Evolutionary conservation across 2,888 invertebrate genomes (phyloP).

Genomic region (Girardia tigrina): DNA sequence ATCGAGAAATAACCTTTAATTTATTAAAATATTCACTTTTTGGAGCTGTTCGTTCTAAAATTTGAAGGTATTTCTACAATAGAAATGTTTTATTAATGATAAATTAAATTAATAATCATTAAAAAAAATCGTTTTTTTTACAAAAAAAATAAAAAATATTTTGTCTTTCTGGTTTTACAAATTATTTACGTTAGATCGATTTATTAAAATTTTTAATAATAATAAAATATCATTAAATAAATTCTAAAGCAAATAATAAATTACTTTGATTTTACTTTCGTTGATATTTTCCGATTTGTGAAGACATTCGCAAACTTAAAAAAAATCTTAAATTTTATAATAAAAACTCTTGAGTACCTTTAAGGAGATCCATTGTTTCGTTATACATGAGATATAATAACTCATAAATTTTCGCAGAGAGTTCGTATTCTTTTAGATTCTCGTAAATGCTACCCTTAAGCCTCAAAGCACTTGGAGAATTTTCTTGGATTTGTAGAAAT

Average conservation of each 20-base stretch:
- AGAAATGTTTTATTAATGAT: too few species aligned
- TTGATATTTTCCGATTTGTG: neutral
- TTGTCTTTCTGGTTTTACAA: too few species aligned
- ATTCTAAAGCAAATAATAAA: too few species aligned
- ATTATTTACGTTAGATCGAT: too few species aligned
- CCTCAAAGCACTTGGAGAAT: neutral
- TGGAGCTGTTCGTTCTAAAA: neutral
- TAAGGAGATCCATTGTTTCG: neutral
- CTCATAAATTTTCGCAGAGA: neutral
- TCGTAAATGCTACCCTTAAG: neutral
- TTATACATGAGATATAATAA: neutral
- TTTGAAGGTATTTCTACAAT: neutral
- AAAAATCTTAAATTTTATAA: neutral
- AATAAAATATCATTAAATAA: too few species aligned
- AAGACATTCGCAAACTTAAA: neutral
- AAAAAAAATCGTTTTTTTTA: too few species aligned
- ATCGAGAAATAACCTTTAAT: neutral
- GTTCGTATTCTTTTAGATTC: neutral
- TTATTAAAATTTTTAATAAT: too few species aligned
- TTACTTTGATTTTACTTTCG: neutral
- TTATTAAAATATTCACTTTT: neutral
- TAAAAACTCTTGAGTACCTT: neutral
- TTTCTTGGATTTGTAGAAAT: neutral
- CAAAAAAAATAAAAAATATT: too few species aligned
- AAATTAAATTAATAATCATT: too few species aligned